Conservation (phyloP, 92 coral and sea anemone species). For the Zoanthus solanderi region DNA sequence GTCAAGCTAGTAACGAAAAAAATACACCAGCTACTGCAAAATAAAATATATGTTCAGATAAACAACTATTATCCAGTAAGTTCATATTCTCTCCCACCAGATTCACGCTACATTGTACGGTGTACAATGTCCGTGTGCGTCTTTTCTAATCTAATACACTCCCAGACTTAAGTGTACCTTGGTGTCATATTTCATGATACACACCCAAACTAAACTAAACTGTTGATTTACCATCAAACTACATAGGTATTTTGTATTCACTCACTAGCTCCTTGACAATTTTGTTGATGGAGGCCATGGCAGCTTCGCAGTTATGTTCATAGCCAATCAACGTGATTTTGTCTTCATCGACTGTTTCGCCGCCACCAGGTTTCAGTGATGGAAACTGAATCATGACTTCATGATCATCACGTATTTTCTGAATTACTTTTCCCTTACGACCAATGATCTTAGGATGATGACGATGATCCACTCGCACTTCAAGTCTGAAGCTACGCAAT, state of each 20-base stretch:
- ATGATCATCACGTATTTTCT: constrained; percentile 90
- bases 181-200: too few species aligned
- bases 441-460: constrained; percentile 99
- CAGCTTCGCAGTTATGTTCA: constrained; percentile 93
- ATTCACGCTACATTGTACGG: too few species aligned
- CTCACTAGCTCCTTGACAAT: constrained; percentile 94
- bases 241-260: background rate
- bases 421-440: constrained; percentile 88
- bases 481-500: constrained; percentile 89
- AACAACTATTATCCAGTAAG: too few species aligned
- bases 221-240: background rate
- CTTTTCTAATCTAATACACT: too few species aligned
- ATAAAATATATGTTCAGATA: too few species aligned
- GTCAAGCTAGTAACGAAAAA: too few species aligned
- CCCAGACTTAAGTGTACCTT: too few species aligned
- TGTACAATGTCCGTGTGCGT: too few species aligned
- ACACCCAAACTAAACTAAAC: too few species aligned
- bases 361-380: constrained; percentile 53
- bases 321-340: constrained; percentile 92
- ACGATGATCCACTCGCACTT: constrained; percentile 71
- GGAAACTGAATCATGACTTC: constrained; percentile 96
- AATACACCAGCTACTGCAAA: too few species aligned
- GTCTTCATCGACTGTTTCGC: constrained; percentile 65
- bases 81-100: too few species aligned
- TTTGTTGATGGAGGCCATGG: constrained; percentile 83